Conservation (phyloP, 2,113 vertebrate species). For the Indri indri region DNA sequence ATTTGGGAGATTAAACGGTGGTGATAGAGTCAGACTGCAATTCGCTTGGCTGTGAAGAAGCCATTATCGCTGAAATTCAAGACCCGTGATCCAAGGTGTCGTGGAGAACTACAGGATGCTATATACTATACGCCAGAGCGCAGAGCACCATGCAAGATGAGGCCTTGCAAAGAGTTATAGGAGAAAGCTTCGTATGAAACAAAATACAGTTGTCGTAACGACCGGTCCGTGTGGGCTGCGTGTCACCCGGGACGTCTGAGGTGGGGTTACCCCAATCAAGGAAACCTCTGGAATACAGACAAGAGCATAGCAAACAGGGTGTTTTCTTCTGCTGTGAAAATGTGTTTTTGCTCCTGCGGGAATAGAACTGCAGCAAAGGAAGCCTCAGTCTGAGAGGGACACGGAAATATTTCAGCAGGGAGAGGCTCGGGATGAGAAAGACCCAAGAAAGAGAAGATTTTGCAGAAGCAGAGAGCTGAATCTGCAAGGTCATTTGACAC, state of each 20-base stretch:
- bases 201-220: conserved; percentile 63
- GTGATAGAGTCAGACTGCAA: conserved; percentile 68
- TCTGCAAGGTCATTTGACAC: background rate
- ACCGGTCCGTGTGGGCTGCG: background rate
- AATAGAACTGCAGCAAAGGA: background rate
- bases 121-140: conserved; percentile 25
- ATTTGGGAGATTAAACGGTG: conserved; percentile 78
- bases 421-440: background rate
- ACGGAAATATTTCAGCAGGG: background rate
- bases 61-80: conserved; percentile 74
- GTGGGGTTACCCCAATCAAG: background rate
- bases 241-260: conserved; percentile 14
- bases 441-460: background rate
- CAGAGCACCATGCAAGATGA: conserved; percentile 59
- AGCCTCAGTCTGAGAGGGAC: background rate
- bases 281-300: background rate
- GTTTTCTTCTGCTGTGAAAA: conserved; percentile 15
- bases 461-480: background rate
- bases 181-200: conserved; percentile 32
- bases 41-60: conserved; percentile 71
- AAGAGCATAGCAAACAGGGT: background rate
- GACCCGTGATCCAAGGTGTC: conserved; percentile 62
- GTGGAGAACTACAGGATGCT: conserved; percentile 60
- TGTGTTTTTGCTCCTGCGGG: background rate
- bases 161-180: conserved; percentile 51